Base-by-base conservation (phyloP, 2,888 invertebrate species). In the Temnothorax rugatulus region DNA sequence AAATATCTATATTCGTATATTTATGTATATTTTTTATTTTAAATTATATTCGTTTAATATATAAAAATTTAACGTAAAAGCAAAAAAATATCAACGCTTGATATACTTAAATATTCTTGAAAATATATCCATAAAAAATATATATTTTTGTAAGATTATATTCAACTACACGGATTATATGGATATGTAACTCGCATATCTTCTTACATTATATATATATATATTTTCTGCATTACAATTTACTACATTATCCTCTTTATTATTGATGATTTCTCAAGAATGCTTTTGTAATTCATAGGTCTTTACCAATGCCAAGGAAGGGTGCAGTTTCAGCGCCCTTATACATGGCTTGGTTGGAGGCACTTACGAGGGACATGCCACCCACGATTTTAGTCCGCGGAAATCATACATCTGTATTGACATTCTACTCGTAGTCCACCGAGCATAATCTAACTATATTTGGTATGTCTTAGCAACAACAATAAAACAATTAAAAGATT, bases 281-380 rank as follows among this genome's bases (percentile, higher is more conserved):
- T 21, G 54, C 8, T n/a, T n/a, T 66, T 54, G 15, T 29, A 11
- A 71, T 79, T 25, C 94, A 29, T 92, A 97, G 97, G 96, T 97
- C 97, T 3, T 95, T 99, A 86, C 99, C 99, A 44, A 98, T 99
- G 97, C 99, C 99, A 1, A 96, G 98, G 89, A 98, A 97, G 96
- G 98, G 97, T 64, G 97, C 97, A 0, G 97, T 99, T 79, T 98
- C 99, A 1, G 98, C 99, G 2, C 97, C 98, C 0, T 95, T 99
- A 73, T 99, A 99, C 95, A 98, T 99, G 98, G 97, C 98, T 15
- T 99, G 99, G 99, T 95, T 99, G 92, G 99, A 99, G 95, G 96
- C 97, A 92, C 96, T 99, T 91, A 98, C 99, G 47, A 96, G 96
- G 88, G 98, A 97, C 94, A 96, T 99, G 95, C 99, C 99, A 54